Conservation (phyloP, 92 coral and sea anemone genomes). For the Pocillopora grandis region DNA sequence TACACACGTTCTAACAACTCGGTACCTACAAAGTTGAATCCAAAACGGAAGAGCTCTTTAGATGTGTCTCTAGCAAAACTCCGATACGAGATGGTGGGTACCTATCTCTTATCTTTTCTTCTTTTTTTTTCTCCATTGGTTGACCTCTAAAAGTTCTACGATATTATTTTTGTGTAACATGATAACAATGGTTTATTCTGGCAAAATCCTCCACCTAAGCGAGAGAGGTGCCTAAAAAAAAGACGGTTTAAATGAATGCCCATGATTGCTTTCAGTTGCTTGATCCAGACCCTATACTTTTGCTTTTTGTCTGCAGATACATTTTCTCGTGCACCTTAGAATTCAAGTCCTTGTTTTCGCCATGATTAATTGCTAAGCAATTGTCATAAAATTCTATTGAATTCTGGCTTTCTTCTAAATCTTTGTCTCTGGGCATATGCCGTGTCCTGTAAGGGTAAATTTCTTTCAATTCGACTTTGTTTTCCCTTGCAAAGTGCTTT, state of each 20-base stretch:
- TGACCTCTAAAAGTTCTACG: background rate
- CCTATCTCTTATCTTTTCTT: background rate
- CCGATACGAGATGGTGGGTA: slow-evolving; percentile 65
- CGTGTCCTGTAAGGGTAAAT: slow-evolving; percentile 6
- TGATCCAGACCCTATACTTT: background rate
- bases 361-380: background rate
- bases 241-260: background rate
- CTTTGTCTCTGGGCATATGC: background rate
- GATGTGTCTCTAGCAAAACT: slow-evolving; percentile 64
- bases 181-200: background rate
- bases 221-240: background rate
- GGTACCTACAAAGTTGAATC: slow-evolving; percentile 2
- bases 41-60: slow-evolving; percentile 20
- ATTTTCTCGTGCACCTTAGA: background rate
- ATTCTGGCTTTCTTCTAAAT: background rate
- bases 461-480: slow-evolving; percentile 6
- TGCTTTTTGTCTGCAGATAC: background rate
- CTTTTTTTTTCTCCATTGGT: background rate
- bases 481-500: background rate
- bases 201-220: background rate
- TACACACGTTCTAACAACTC: background rate
- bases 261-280: background rate
- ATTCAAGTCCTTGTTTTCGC: slow-evolving; percentile 7
- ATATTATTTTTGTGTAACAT: background rate
- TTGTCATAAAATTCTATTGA: slow-evolving; percentile 1